Evolutionary conservation across 2,113 vertebrate species (phyloP), one percentile per base, ranked within the genome.

Genomic region (Aptenodytes forsteri): DNA sequence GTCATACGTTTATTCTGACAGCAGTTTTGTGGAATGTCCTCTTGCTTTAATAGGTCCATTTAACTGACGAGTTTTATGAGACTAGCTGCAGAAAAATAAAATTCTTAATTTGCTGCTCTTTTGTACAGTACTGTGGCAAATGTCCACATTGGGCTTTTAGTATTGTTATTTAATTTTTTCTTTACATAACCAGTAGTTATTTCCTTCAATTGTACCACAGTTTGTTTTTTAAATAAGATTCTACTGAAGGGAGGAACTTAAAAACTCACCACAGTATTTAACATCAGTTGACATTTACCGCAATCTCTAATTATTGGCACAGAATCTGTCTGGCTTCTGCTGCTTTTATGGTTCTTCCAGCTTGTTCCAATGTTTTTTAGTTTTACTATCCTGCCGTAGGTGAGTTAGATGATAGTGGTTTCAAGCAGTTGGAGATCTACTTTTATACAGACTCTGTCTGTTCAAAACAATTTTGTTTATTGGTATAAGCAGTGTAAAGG

Each of bases 261-360:
- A 95, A 94, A 97, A 87, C 87, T 93, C 87, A 89, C 93, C 90
- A 95, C 94, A 95, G 95, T 93, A 94, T 96, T 98, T 97, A 97
- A 96, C 95, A 96, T 96, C 96, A 94, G 96, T 96, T 97, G 96
- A 97, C 97, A 97, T 96, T 97, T 97, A 96, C 96, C 47, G 44
- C 95, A 97, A 96, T 97, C 95, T 94, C 93, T 96, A 92, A 97
- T 97, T 93, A 92, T 92, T 98, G 97, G 97, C 97, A 97, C 92
- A 82, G 78, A 94, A 85, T 95, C 92, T 94, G 87, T 97, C 97
- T 97, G 82, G 93, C 91, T 96, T 97, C 96, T 97, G 96, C 90
- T 97, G 94, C 92, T 96, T 97, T 95, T 97, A 94, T 83, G 94
- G 95, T 72, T 93, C 95, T 96, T 96, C 92, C 92, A 94, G 91